Base-by-base conservation (phyloP, 2,113 vertebrate genomes). In the Salminus brasiliensis region DNA sequence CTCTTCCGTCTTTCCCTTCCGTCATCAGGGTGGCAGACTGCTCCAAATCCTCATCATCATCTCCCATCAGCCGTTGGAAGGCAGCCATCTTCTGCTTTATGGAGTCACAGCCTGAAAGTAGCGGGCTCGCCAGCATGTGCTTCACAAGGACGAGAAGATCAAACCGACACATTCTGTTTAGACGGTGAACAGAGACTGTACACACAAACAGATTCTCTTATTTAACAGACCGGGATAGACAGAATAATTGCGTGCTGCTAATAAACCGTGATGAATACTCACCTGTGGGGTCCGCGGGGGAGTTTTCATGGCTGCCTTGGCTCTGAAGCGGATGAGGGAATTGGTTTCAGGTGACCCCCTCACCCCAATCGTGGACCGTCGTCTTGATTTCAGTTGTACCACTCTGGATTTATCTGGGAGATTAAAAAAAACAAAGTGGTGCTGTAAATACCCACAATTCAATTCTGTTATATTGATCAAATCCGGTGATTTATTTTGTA, bases 291-390 rank as follows among this genome's bases (percentile, higher is more conserved):
- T 86, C 66, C 72, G 5, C 0, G 82, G 41, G 0, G 87, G 85
- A 23, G 89, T 90, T 73, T 90, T 91, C 85, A 84, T 81, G 73
- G 52, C 90, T 72, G 93, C 90, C 59, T 86, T 88, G 34, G 92
- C 92, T 41, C 91, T 90, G 86, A 91, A 93, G 53, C 90, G 81
- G 60, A 94, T 94, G 27, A 94, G 91, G 5, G 92, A 91, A 69
- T 93, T 94, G 12, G 91, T 94, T 87, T 93, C 93, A 5, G 93
- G 93, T 25, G 93, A 94, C 53, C 93, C 93, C 2, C 92, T 88
- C 23, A 83, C 88, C 11, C 93, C 93, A 9, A 94, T 27, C 2
- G 29, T 83, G 52, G 93, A 94, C 76, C 88, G 87, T 65, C 93
- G 85, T 18, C 91, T 85, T 0, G 78, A 72, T 74, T 93, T 94